Percentiles rank a stretch among this genome's conserved stretches.
Evolutionary conservation across 2,888 invertebrate genomes (phyloP).

Genomic region (Thera britannica): DNA sequence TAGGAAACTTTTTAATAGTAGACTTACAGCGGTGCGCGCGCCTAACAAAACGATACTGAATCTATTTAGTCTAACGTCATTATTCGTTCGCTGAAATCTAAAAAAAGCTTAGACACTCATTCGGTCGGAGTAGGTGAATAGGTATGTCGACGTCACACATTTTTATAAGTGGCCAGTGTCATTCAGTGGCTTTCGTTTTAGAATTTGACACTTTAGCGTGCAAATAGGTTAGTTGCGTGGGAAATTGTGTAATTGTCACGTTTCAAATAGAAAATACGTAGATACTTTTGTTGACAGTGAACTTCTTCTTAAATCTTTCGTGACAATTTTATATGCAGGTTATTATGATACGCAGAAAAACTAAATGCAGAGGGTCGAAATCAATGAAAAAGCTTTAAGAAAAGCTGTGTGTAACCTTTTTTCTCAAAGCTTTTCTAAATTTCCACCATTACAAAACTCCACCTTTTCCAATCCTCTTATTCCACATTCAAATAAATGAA

Average conservation of each 20-base stretch:
- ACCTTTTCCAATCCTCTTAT: conserved; percentile 17
- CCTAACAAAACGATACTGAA: conserved; percentile 74
- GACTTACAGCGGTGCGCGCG: conserved; percentile 81
- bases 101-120: conserved; percentile 77
- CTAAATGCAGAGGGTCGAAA: background rate
- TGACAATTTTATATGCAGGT: background rate
- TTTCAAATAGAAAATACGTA: conserved; percentile 17
- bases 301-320: conserved; percentile 24
- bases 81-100: conserved; percentile 77
- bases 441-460: conserved; percentile 5
- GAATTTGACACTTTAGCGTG: conserved; percentile 44
- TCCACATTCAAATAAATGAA: conserved; percentile 30
- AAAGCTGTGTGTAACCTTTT: conserved; percentile 1
- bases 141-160: conserved; percentile 53
- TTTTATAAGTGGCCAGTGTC: conserved; percentile 49
- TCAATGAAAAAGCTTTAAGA: background rate
- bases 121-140: conserved; percentile 58
- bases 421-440: conserved; percentile 9
- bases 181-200: conserved; percentile 47
- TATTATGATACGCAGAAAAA: too few species aligned
- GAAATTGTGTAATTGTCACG: conserved; percentile 31
- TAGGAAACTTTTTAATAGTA: conserved; percentile 47
- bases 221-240: conserved; percentile 45
- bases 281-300: conserved; percentile 34
- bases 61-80: conserved; percentile 59